A percentile compares a stretch with the other conserved stretches of the same genome.
Evolutionary conservation across 2,113 vertebrate species (phyloP).

Genomic region (Callipepla squamata): DNA sequence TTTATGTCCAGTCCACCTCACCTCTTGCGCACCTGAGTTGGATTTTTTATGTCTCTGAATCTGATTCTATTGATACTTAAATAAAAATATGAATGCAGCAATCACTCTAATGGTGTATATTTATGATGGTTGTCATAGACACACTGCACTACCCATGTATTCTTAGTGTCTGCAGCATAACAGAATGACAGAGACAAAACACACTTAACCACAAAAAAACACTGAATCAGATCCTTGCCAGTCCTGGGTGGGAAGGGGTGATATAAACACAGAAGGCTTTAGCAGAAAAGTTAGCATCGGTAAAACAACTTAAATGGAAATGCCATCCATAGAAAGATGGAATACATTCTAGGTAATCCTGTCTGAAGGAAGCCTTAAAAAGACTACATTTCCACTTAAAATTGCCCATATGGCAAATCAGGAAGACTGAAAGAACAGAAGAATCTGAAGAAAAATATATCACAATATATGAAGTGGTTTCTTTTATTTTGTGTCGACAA

Average conservation of each 20-base stretch:
- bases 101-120: not conserved
- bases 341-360: not conserved
- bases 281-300: not conserved
- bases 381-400: not conserved
- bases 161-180: not conserved
- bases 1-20: conserved; percentile 3
- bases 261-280: not conserved
- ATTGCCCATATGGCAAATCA: not conserved
- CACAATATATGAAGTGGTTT: not conserved
- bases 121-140: not conserved
- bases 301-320: not conserved
- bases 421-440: not conserved
- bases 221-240: not conserved
- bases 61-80: not conserved
- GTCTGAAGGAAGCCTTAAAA: not conserved
- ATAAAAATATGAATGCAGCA: not conserved
- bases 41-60: not conserved
- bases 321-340: not conserved
- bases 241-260: not conserved
- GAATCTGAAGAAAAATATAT: not conserved
- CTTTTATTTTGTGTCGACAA: not conserved
- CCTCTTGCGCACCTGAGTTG: not conserved
- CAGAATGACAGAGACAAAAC: conserved; percentile 8
- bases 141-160: not conserved
- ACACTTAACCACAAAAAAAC: not conserved